Percentiles rank a stretch among this genome's conserved stretches.
Evolutionary conservation across 2,888 invertebrate genomes (phyloP).

Genomic region (Chrysopilus asiliformis): DNA sequence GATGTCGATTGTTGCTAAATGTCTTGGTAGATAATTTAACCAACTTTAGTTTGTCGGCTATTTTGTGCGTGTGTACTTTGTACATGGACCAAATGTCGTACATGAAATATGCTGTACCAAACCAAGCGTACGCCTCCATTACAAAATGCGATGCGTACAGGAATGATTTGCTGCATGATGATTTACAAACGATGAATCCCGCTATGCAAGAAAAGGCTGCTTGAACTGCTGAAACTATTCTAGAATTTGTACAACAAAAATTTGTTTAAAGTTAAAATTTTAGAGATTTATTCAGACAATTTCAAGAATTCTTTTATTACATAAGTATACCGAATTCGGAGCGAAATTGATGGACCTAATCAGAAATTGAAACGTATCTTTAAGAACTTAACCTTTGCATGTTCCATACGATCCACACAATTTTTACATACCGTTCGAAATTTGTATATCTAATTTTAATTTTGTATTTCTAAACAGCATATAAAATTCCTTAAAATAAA

Average conservation of each 20-base stretch:
- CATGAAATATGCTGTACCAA: conserved; percentile 65
- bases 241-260: conserved; percentile 30
- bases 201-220: conserved; percentile 53
- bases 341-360: too few species aligned
- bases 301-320: not conserved
- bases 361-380: too few species aligned
- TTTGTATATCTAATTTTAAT: too few species aligned
- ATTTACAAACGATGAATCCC: conserved; percentile 49
- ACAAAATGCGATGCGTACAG: conserved; percentile 55
- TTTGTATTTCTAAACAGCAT: too few species aligned
- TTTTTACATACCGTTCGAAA: too few species aligned
- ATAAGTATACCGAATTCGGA: not conserved
- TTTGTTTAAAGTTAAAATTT: conserved; percentile 5
- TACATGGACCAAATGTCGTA: conserved; percentile 74
- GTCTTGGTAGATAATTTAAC: conserved; percentile 16
- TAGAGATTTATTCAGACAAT: not conserved
- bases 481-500: too few species aligned
- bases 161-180: conserved; percentile 55
- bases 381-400: too few species aligned
- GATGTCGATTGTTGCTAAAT: too few species aligned
- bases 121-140: conserved; percentile 66
- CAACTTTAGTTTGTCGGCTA: conserved; percentile 31
- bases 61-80: conserved; percentile 44
- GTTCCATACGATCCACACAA: too few species aligned
- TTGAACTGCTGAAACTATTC: conserved; percentile 59